These are phyloP conservation scores for Seira ritae DNA, from an alignment of 2,888 invertebrate species.

Conservation along the genomic window DNA sequence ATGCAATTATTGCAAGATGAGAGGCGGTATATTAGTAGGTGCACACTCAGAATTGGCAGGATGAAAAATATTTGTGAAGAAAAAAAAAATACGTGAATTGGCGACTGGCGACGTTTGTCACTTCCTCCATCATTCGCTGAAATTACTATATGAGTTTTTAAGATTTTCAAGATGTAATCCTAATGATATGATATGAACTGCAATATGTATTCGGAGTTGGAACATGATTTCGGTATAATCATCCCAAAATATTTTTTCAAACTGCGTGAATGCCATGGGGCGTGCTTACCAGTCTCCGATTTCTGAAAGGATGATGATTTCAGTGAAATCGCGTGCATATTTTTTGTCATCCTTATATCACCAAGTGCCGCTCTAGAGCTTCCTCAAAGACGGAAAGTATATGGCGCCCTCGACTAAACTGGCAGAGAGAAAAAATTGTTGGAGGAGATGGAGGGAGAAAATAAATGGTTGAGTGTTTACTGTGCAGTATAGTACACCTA, in stretches of 20 bases:
- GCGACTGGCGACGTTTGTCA: constrained; percentile 2
- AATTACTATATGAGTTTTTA: too few relatives aligned
- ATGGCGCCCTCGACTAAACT: not conserved
- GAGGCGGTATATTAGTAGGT: too few relatives aligned
- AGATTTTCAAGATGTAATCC: too few relatives aligned
- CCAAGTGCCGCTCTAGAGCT: too few relatives aligned
- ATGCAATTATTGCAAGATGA: too few relatives aligned
- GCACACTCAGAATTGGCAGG: too few relatives aligned
- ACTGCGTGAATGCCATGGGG: not conserved
- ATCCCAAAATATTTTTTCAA: not conserved
- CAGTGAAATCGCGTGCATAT: not conserved
- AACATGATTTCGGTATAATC: too few relatives aligned
- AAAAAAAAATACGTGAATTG: not conserved
- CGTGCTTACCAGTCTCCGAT: not conserved
- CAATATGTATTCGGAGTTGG: not conserved
- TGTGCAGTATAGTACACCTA: too few relatives aligned
- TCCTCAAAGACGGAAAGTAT: not conserved
- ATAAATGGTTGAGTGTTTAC: too few relatives aligned
- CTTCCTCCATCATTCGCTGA: not conserved
- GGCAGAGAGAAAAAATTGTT: not conserved
- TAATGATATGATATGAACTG: too few relatives aligned
- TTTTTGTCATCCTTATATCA: not conserved
- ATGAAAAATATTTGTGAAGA: too few relatives aligned
- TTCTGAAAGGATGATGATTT: not conserved
- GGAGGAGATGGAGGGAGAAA: not conserved